These are phyloP conservation scores for Sarotherodon lohbergeri DNA, from an alignment of 2,113 vertebrate species.

Conservation along the genomic window DNA sequence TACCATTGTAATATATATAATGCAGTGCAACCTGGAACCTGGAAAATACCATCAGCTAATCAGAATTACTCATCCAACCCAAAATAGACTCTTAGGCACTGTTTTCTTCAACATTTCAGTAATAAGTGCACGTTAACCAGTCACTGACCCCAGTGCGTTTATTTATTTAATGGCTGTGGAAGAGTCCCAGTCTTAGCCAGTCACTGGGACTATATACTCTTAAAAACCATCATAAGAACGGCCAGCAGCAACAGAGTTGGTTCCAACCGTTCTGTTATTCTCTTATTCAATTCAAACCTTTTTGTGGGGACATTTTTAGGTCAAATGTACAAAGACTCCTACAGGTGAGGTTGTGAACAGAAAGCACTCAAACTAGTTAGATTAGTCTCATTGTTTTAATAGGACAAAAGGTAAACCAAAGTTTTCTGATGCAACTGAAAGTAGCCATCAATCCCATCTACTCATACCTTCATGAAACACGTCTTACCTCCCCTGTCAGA, in stretches of 20 bases:
- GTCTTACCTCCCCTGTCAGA: conserved; percentile 43
- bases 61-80: no score
- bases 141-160: no score
- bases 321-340: not conserved
- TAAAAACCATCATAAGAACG: not conserved
- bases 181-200: not conserved
- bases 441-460: not conserved
- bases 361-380: rapidly evolving
- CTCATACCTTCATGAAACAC: not conserved
- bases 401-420: rapidly evolving
- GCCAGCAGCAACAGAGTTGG: not conserved
- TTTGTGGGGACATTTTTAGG: not conserved
- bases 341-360: not conserved
- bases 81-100: no score
- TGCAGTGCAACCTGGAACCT: no score
- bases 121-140: no score
- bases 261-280: not conserved
- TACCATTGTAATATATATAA: not conserved
- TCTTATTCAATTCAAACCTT: not conserved
- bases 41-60: no score
- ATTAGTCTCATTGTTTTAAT: not conserved
- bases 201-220: not conserved
- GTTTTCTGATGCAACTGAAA: not conserved
- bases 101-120: no score
- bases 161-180: no score